These are phyloP conservation scores for Dynastes grantii DNA, from an alignment of 2,888 invertebrate genomes.

Conservation along the genomic window DNA sequence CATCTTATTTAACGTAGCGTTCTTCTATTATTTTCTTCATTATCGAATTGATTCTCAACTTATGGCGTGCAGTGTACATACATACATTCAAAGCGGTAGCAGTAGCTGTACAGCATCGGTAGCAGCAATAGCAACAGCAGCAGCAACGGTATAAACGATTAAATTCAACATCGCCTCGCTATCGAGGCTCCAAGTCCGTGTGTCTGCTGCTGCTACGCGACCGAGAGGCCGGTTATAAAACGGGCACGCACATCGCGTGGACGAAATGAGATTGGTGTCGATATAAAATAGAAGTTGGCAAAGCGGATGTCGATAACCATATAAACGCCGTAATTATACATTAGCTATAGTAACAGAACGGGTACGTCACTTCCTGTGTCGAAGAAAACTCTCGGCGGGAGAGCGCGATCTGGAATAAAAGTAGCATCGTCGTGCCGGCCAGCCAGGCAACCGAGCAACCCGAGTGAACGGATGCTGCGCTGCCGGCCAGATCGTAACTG, in stretches of 20 bases:
- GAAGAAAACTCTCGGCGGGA: constrained; percentile 50
- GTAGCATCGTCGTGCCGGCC: constrained; percentile 19
- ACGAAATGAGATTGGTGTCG: constrained; percentile 50
- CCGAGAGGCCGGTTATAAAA: constrained; percentile 17
- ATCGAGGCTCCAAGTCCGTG: no score
- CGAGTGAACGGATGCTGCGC: constrained; percentile 51
- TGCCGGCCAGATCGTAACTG: constrained; percentile 53
- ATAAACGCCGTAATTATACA: constrained; percentile 56
- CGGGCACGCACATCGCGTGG: constrained; percentile 24
- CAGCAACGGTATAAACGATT: no score
- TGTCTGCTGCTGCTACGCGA: no score
- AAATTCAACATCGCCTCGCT: no score
- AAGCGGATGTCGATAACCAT: constrained; percentile 54
- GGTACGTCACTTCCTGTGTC: constrained; percentile 58
- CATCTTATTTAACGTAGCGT: no score
- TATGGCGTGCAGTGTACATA: no score
- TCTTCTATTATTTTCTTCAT: no score
- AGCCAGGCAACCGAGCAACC: constrained; percentile 26
- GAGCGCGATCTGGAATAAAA: constrained; percentile 48
- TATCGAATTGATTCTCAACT: no score
- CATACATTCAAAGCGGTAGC: no score
- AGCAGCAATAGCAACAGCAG: no score
- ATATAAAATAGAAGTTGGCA: constrained; percentile 49
- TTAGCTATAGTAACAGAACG: constrained; percentile 55
- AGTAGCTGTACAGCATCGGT: no score